phyloP scores from a whole-genome alignment of 2,888 invertebrate species.

The Nomada goodeniana region DNA sequence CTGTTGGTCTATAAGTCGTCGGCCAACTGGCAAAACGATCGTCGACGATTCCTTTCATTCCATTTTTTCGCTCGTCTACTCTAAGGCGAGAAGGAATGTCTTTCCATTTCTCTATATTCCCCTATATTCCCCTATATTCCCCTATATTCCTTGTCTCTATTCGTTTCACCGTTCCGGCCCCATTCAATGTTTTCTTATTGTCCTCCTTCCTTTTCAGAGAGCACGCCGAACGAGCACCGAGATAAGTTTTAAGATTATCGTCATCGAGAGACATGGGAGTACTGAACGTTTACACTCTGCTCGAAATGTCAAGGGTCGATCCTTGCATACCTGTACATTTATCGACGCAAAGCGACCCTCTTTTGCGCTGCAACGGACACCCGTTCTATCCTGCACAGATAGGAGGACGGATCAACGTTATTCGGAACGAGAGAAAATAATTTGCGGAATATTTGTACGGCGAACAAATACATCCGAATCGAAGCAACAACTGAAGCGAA shows the following conservation, averaged over 20 bases:
- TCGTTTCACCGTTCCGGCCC: background rate
- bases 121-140: too few species aligned
- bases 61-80: background rate
- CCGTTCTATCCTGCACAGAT: too few species aligned
- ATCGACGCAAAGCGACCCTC: conserved; percentile 22
- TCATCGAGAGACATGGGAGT: conserved; percentile 42
- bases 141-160: background rate
- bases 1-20: background rate
- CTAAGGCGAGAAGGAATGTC: too few species aligned
- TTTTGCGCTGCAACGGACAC: conserved; percentile 1
- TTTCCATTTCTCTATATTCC: background rate
- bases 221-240: conserved; percentile 45
- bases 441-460: background rate
- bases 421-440: background rate
- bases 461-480: background rate
- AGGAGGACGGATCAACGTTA: background rate
- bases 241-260: conserved; percentile 31
- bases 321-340: conserved; percentile 43
- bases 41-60: background rate
- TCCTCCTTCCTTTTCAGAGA: conserved; percentile 19
- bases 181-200: conserved; percentile 21
- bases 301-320: conserved; percentile 51
- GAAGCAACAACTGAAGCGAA: background rate
- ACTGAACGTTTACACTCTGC: conserved; percentile 50
- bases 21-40: background rate